Percentiles rank a stretch among this genome's conserved stretches.
Evolutionary conservation across 2,797 vertebrate species (phyloP).

Genomic region (Coregonus suidteri): DNA sequence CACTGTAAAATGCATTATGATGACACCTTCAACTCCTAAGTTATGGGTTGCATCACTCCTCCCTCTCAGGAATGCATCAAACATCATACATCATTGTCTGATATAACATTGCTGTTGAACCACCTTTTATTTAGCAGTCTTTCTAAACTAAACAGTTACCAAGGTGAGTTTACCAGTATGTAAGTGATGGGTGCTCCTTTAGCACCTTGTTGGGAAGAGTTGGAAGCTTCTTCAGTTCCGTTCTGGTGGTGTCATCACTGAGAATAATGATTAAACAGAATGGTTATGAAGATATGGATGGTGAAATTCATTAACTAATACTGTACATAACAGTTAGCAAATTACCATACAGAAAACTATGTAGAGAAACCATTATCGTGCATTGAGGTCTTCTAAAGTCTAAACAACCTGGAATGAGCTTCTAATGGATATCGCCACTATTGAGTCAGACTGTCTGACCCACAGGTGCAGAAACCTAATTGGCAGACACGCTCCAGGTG

Average conservation of each 20-base stretch:
- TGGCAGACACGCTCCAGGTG: background rate
- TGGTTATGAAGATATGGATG: background rate
- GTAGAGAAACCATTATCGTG: background rate
- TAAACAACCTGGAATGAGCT: background rate
- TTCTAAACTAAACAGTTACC: background rate
- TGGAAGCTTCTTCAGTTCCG: slow-evolving; percentile 91
- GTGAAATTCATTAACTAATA: background rate
- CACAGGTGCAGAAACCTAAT: background rate
- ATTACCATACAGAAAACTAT: background rate
- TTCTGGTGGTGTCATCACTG: slow-evolving; percentile 84
- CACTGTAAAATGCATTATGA: slow-evolving; percentile 77
- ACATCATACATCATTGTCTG: background rate
- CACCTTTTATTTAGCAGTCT: background rate
- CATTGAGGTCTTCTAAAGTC: background rate
- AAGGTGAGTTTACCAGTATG: slow-evolving; percentile 85
- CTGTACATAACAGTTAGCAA: background rate
- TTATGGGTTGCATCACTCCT: background rate
- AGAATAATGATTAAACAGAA: slow-evolving; percentile 37
- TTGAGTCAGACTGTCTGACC: background rate
- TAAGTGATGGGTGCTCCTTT: slow-evolving; percentile 96
- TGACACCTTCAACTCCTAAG: slow-evolving; percentile 12
- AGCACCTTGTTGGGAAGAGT: slow-evolving; percentile 92
- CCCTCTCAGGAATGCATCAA: background rate
- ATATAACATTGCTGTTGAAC: background rate
- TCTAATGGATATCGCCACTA: background rate